Conservation (phyloP, 2,888 invertebrate genomes). For the Plutella xylostella region DNA sequence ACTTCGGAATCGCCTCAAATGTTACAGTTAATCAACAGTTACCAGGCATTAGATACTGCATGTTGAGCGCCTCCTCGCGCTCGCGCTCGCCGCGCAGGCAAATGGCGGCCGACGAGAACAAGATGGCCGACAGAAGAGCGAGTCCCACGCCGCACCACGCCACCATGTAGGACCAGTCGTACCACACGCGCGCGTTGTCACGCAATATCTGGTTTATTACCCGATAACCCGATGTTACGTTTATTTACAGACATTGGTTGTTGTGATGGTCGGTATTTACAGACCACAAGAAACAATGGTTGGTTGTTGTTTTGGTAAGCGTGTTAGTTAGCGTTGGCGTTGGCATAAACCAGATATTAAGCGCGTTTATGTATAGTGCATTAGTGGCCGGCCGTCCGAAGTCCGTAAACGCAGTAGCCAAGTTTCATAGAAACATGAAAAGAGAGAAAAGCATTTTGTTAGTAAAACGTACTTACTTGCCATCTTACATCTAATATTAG, state of each 20-base stretch:
- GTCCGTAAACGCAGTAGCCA: constrained; percentile 51
- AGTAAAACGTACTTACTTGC: constrained; percentile 29
- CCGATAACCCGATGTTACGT: no score
- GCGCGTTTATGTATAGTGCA: constrained; percentile 34
- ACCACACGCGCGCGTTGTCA: constrained; percentile 86
- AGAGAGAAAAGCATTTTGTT: constrained; percentile 68
- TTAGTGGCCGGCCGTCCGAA: constrained; percentile 45
- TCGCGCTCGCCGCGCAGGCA: constrained; percentile 94
- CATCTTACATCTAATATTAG: constrained; percentile 1
- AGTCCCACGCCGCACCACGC: constrained; percentile 97
- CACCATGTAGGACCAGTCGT: constrained; percentile 97
- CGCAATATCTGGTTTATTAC: constrained; percentile 81
- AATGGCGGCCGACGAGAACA: constrained; percentile 94
- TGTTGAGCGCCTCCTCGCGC: constrained; percentile 95
- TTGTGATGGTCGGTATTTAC: no score
- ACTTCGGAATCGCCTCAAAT: no score
- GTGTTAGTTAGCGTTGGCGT: constrained; percentile 53
- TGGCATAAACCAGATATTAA: constrained; percentile 68
- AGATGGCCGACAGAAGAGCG: constrained; percentile 90
- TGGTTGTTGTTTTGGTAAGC: constrained; percentile 61
- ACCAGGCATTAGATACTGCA: constrained; percentile 98
- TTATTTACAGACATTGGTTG: background rate
- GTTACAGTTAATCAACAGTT: constrained; percentile 37
- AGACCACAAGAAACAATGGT: constrained; percentile 76
- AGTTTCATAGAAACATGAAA: constrained; percentile 70